Evolutionary conservation across 92 coral and sea anemone species (phyloP).

Genomic region (Meandrina meandrites): DNA sequence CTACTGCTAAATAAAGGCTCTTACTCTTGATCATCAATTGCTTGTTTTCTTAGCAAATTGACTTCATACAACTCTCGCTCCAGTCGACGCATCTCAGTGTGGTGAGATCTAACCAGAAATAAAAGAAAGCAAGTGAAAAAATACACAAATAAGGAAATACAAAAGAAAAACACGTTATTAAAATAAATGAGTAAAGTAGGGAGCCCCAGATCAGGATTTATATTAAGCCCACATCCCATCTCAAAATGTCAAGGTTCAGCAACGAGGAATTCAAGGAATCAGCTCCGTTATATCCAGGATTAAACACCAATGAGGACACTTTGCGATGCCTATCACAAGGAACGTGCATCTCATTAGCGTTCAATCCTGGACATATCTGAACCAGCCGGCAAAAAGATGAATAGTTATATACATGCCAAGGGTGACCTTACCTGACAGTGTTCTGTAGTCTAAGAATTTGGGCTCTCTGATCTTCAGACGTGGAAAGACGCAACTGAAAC

Average conservation of each 20-base stretch:
- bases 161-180: not conserved
- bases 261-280: not conserved
- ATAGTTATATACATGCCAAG: too few relatives aligned
- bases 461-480: constrained; percentile 89
- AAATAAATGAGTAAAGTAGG: not conserved
- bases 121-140: not conserved
- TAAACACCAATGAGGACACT: too few relatives aligned
- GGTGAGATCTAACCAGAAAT: constrained; percentile 59
- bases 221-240: not conserved
- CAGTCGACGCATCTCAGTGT: constrained; percentile 78
- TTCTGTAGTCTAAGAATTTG: constrained; percentile 84
- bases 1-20: not conserved
- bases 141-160: not conserved
- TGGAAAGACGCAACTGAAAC: constrained; percentile 88
- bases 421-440: constrained; percentile 66
- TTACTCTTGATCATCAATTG: constrained; percentile 71
- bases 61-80: constrained; percentile 85
- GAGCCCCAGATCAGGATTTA: not conserved
- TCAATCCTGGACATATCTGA: too few relatives aligned
- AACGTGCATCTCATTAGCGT: too few relatives aligned
- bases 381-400: too few relatives aligned
- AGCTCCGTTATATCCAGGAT: too few relatives aligned
- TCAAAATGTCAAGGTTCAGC: not conserved
- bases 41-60: constrained; percentile 73
- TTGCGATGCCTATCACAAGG: too few relatives aligned